These are phyloP conservation scores for Zoanthus sociatus DNA, from an alignment of 92 coral and sea anemone genomes.

Conservation along the genomic window DNA sequence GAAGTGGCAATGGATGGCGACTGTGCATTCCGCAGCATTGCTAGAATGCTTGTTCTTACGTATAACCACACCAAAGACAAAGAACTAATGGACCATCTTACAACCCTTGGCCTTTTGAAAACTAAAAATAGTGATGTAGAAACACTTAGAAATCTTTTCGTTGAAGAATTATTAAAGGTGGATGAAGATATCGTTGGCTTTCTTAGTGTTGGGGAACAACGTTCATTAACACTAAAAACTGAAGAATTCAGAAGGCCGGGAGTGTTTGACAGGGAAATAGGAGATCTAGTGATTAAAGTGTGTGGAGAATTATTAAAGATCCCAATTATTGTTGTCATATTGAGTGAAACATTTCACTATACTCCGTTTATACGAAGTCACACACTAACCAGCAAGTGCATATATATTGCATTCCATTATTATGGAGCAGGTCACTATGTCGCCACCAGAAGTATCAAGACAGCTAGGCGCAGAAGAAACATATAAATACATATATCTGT, in stretches of 20 bases:
- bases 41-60: neutral
- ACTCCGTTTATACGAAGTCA: no score
- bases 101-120: neutral
- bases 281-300: constrained; percentile 53
- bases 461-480: no score
- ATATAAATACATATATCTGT: no score
- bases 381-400: no score
- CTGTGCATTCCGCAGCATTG: constrained; percentile 41
- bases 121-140: neutral
- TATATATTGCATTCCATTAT: no score
- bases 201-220: neutral
- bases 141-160: constrained; percentile 18
- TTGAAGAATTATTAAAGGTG: neutral
- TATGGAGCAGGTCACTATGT: neutral
- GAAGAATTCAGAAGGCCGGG: constrained; percentile 38
- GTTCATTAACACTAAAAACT: neutral
- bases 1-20: constrained; percentile 31
- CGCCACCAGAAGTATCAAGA: no score
- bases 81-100: neutral
- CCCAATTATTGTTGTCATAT: constrained; percentile 63
- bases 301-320: constrained; percentile 29
- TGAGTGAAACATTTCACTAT: constrained; percentile 8
- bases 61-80: neutral
- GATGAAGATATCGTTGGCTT: constrained; percentile 9
- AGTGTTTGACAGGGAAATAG: constrained; percentile 48